Evolutionary conservation across 2,888 invertebrate species (phyloP).

Genomic region (Petrolisthes cinctipes): DNA sequence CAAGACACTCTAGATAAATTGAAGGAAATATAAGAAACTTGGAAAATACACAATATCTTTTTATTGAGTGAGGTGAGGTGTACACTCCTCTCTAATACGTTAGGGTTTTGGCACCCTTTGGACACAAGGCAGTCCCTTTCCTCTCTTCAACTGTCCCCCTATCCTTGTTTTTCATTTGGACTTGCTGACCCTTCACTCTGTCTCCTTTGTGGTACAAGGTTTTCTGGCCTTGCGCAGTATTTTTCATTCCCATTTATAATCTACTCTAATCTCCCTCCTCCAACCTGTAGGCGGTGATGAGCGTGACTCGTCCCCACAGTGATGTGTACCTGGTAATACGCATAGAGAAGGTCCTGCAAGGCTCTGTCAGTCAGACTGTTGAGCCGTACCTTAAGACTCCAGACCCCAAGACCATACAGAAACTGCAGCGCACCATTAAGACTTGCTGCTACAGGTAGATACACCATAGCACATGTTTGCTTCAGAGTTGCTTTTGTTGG

Average conservation of each 20-base stretch:
- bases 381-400: constrained; percentile 88
- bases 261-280: background rate
- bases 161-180: no score
- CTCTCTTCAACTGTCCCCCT: background rate
- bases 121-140: background rate
- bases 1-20: no score
- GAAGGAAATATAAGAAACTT: no score
- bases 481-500: background rate
- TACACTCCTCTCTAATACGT: no score
- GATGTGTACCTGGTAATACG: constrained; percentile 93
- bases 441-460: constrained; percentile 79
- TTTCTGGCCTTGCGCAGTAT: no score
- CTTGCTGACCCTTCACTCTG: no score
- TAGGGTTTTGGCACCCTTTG: no score
- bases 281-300: constrained; percentile 82
- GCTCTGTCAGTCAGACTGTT: constrained; percentile 80
- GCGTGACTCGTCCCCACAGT: constrained; percentile 87
- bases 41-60: no score
- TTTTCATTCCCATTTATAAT: no score
- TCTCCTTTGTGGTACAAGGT: no score
- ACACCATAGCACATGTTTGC: background rate
- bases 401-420: constrained; percentile 82
- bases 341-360: constrained; percentile 94
- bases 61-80: no score
- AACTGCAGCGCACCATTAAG: constrained; percentile 85